Percentiles rank a stretch among this genome's conserved stretches.
Conservation (phyloP, 2,888 invertebrate species). For the Athripsodes cinereus region DNA sequence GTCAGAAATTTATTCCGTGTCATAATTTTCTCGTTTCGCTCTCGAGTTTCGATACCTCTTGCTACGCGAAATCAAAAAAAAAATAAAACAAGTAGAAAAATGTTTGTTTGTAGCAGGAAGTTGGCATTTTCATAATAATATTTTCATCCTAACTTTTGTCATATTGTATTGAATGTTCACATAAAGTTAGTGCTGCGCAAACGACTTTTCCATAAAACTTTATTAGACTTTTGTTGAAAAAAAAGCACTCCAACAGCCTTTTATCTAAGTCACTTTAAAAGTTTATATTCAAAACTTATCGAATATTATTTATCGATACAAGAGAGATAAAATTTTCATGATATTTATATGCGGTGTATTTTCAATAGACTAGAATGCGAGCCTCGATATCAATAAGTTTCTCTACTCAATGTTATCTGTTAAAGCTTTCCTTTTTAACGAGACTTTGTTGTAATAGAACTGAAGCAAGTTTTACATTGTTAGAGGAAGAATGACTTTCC, state of each 20-base stretch:
- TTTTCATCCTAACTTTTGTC: not conserved
- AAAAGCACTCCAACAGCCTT: not conserved
- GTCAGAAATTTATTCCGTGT: no score
- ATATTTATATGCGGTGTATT: not conserved
- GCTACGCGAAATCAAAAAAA: not conserved
- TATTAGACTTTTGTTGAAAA: not conserved
- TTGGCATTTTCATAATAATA: not conserved
- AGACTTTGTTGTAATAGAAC: no score
- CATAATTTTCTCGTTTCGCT: no score
- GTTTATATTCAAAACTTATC: slow-evolving; percentile 2
- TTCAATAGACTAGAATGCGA: no score
- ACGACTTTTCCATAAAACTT: slow-evolving; percentile 2
- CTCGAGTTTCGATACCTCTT: not conserved
- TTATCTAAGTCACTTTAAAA: slow-evolving; percentile 2
- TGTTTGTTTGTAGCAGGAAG: not conserved
- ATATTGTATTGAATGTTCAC: slow-evolving; percentile 2
- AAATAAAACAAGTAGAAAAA: not conserved
- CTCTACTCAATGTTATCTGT: no score
- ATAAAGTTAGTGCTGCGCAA: not conserved
- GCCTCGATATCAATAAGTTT: no score
- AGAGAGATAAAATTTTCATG: not conserved
- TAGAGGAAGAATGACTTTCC: no score
- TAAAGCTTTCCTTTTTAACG: no score
- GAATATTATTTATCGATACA: slow-evolving; percentile 1
- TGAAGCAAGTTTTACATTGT: no score